Evolutionary conservation across 2,888 invertebrate genomes (phyloP).

Genomic region (Agonopterix alstromeriana): DNA sequence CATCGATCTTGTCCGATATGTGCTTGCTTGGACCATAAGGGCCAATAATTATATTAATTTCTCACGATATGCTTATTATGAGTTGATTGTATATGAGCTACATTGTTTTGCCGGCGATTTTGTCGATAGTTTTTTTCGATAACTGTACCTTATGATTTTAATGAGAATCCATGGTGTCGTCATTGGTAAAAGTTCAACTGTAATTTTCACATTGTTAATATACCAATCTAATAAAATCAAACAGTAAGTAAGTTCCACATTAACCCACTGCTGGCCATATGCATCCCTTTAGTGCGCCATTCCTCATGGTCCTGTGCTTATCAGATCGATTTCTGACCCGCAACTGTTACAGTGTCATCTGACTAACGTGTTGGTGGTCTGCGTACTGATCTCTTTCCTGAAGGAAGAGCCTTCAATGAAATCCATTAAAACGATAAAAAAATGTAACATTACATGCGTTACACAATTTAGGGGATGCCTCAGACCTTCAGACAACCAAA

Average conservation of each 20-base stretch:
- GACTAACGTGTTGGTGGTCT: no score
- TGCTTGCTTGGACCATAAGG: conserved; percentile 32
- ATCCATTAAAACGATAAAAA: no score
- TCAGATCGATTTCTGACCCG: no score
- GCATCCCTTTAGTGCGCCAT: no score
- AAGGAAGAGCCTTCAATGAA: no score
- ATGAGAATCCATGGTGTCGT: conserved; percentile 8
- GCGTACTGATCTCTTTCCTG: no score
- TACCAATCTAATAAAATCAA: conserved; percentile 4
- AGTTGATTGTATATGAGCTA: conserved; percentile 38
- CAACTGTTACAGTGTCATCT: no score
- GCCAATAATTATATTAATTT: conserved; percentile 60
- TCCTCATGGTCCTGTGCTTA: no score
- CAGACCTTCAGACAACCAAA: no score
- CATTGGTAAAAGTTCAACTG: conserved; percentile 3
- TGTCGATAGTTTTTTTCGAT: conserved; percentile 20
- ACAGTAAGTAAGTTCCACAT: not conserved
- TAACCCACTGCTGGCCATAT: no score
- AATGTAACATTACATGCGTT: no score
- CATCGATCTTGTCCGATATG: conserved; percentile 31
- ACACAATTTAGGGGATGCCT: no score
- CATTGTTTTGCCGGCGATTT: conserved; percentile 26
- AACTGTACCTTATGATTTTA: conserved; percentile 15
- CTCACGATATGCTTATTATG: conserved; percentile 47
- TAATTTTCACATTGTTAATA: conserved; percentile 13